These are phyloP conservation scores for Psilanteris sp. DNA, from an alignment of 1,140 invertebrate species.

Conservation along the genomic window DNA sequence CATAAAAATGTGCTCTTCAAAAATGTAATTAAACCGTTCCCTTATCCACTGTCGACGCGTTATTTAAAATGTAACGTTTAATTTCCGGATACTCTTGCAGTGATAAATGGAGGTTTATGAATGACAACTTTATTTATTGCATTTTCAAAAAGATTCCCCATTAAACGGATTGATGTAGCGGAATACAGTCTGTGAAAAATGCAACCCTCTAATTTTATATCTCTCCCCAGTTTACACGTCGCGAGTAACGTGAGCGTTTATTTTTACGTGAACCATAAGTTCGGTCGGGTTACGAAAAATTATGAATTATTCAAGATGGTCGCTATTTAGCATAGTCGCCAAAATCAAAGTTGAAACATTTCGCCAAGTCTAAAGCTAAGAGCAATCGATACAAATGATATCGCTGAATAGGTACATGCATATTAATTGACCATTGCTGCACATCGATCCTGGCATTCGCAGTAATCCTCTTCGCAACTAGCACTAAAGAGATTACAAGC, in stretches of 20 bases:
- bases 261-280: constrained; percentile 45
- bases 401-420: constrained; percentile 54
- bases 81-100: constrained; percentile 59
- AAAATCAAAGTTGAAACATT: constrained; percentile 48
- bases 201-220: constrained; percentile 54
- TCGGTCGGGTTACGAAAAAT: constrained; percentile 27
- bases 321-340: constrained; percentile 28
- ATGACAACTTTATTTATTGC: constrained; percentile 61
- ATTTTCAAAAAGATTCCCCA: constrained; percentile 44
- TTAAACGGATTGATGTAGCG: constrained; percentile 54
- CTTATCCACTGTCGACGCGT: constrained; percentile 42
- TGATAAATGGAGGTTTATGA: constrained; percentile 53
- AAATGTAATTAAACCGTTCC: constrained; percentile 55
- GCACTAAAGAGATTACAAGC: constrained; percentile 62
- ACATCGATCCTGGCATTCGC: constrained; percentile 47
- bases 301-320: constrained; percentile 50
- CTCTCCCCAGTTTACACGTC: constrained; percentile 11
- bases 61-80: constrained; percentile 63
- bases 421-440: constrained; percentile 59
- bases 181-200: constrained; percentile 36
- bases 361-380: constrained; percentile 18
- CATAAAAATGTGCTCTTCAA: constrained; percentile 34
- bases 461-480: constrained; percentile 62
- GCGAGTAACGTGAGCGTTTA: constrained; percentile 15
- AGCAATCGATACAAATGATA: constrained; percentile 61